Base-by-base conservation (phyloP, 2,888 invertebrate species). In the Epirrhoe alternata region DNA sequence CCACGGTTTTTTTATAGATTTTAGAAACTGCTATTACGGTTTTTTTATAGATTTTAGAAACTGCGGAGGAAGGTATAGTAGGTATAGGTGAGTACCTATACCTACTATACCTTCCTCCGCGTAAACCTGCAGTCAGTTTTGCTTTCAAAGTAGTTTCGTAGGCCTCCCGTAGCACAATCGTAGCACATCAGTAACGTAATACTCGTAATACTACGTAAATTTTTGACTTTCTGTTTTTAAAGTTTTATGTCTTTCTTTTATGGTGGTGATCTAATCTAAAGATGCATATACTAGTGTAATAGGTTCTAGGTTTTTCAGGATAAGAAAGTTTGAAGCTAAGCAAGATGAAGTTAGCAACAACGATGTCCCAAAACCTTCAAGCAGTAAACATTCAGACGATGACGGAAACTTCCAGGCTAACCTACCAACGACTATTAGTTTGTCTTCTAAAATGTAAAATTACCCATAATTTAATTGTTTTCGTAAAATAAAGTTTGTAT, bases 391-490 rank as follows among this genome's bases (percentile, higher is more conserved):
- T 6, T 63, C 75, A 0, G 68, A 65, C 0, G 62, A 68, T 35
- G 73, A 68, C 6, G 77, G 79, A 33, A 72, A 82, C 53, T 69
- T 82, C 1, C 77, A 83, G 5, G 83, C 84, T 0, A 89, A 89
- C 67, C 68, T 89, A 30, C 83, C 86, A 0, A 56, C 79, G 1
- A 80, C 77, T 0, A 74, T 87, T 61, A 68, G 80, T 45, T 81
- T 82, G 57, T 85, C 83, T 14, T 86, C 88, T 0, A 89, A 89
- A 77, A 82, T 88, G 74, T 88, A 74, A 70, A n/a, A 12, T 42
- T 5, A 12, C 3, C 3, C 5, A 38, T 7, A 8, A 10, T 38
- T n/a, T n/a, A n/a, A 10, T 7, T 54, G 16, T 3, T 17, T 45
- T 12, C 14, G 12, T n/a, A 45, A 12, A 45, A 6, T 7, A 8